Base-by-base conservation (phyloP, 2,113 vertebrate genomes). In the Patagioenas fasciata region DNA sequence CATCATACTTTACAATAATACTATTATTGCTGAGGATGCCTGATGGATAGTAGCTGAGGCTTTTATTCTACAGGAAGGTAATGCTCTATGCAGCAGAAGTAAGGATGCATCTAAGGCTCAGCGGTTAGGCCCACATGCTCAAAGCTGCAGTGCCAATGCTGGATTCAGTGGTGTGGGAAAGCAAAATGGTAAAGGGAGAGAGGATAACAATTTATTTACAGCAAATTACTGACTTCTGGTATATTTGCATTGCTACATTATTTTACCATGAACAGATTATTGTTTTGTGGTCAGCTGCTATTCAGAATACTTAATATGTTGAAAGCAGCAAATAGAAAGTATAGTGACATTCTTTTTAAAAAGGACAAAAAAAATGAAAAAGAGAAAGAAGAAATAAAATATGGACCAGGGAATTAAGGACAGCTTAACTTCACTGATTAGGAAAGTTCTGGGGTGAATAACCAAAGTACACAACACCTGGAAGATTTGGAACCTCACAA, bases 101-200 rank as follows among this genome's bases (percentile, higher is more conserved):
- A 80, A 88, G 38, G 24, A 38, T 15, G 8, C 8, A 47, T 9
- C 16, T 34, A 61, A 62, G 64, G 2, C 21, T n/a, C 17, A 58
- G 42, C 18, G 83, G 13, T 13, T 34, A 44, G 16, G 54, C 34
- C 13, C 21, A 40, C 3, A 1, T 21, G 34, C 7, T 65, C 24
- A 79, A 2, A 69, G 44, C 7, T 3, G 2, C 28, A 67, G 11
- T 25, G 34, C 2, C 29, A 79, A 0, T 15, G 7, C 6, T 85
- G 19, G 29, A 69, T 80, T 60, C n/a, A 44, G 58, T 13, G 34
- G 5, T 3, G 1, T 40, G 34, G 40, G 53, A 78, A 87, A 60
- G 32, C 4, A 80, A 93, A 80, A 51, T 0, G 7, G 11, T 29
- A 51, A 71, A 69, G 15, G 13, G 10, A 88, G 15, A 91, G 38